Evolutionary conservation across 2,797 vertebrate species (phyloP).

Genomic region (Hozukius guyotensis): DNA sequence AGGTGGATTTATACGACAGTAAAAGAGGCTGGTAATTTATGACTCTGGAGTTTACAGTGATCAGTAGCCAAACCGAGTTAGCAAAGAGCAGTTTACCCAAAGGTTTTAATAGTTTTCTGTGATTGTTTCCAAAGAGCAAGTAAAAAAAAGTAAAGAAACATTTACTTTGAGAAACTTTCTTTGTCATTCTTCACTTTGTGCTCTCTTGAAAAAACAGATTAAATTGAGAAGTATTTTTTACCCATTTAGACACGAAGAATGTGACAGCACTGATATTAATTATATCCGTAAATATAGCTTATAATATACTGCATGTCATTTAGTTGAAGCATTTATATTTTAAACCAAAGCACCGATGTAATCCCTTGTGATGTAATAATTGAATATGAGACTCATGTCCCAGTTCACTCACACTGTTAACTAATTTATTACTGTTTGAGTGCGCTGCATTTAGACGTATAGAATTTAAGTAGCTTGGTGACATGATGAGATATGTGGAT

Average conservation of each 20-base stretch:
- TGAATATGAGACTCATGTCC: not conserved
- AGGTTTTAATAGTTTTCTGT: not conserved
- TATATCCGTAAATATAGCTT: not conserved
- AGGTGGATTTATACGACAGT: not conserved
- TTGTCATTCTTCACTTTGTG: not conserved
- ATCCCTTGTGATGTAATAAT: not conserved
- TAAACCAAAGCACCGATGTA: not conserved
- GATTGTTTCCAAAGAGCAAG: not conserved
- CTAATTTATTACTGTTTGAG: not conserved
- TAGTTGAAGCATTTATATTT: not conserved
- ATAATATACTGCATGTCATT: not conserved
- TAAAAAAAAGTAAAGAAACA: not conserved
- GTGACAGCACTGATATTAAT: not conserved
- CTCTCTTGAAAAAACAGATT: not conserved
- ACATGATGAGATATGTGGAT: not conserved
- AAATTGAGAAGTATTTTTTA: not conserved
- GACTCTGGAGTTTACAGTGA: not conserved
- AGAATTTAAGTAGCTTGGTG: not conserved
- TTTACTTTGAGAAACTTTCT: not conserved
- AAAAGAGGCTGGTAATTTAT: not conserved
- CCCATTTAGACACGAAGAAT: not conserved
- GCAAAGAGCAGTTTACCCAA: not conserved
- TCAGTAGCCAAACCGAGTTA: constrained; percentile 24
- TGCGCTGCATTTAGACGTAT: not conserved
- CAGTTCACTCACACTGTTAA: not conserved